These are phyloP conservation scores for Elephantulus edwardii DNA, from an alignment of 2,113 vertebrate species.

Conservation along the genomic window DNA sequence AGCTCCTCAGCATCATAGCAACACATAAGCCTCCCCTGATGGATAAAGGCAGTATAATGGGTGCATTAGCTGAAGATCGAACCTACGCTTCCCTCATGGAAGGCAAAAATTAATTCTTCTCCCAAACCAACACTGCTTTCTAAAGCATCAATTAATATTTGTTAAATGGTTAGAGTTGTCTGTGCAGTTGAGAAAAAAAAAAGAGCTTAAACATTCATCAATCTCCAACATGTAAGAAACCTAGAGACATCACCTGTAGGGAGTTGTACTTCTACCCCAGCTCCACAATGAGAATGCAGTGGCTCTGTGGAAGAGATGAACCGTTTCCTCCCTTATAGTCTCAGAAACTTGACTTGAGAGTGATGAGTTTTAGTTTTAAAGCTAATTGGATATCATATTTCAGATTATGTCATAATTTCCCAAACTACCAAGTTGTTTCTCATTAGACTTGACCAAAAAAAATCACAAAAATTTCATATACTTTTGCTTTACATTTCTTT, in stretches of 20 bases:
- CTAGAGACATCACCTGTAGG: too few relatives aligned
- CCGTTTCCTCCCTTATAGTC: too few relatives aligned
- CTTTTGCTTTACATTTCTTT: not conserved
- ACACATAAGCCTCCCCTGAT: not conserved
- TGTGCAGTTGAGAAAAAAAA: not conserved
- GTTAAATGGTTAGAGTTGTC: not conserved
- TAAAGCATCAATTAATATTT: not conserved
- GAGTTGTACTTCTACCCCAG: too few relatives aligned
- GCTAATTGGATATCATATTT: not conserved
- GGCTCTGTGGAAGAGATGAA: too few relatives aligned
- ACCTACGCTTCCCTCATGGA: not conserved
- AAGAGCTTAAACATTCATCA: not conserved
- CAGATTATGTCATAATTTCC: conserved; percentile 9
- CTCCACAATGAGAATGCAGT: too few relatives aligned
- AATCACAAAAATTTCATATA: not conserved
- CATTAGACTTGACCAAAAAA: conserved; percentile 1
- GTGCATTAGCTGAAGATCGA: not conserved
- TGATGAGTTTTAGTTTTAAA: too few relatives aligned
- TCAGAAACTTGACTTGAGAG: too few relatives aligned
- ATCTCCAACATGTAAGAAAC: not conserved
- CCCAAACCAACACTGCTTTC: not conserved
- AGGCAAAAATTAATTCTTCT: not conserved
- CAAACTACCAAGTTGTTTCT: conserved; percentile 16
- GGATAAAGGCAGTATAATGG: not conserved
- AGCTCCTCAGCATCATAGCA: not conserved